Evolutionary conservation across 2,113 vertebrate species (phyloP).

Genomic region (Meriones unguiculatus): DNA sequence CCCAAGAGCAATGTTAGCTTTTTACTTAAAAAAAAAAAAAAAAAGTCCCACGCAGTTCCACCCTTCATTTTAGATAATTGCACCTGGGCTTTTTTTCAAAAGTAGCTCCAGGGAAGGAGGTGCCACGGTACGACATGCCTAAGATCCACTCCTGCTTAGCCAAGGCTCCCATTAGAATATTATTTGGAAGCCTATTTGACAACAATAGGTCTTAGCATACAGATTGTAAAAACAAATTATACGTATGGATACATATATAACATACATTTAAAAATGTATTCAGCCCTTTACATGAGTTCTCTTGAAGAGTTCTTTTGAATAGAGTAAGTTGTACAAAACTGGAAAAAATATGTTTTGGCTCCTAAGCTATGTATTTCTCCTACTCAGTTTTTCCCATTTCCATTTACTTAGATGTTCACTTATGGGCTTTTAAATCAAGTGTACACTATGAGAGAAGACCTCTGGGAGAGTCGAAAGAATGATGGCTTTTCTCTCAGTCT

Average conservation of each 20-base stretch:
- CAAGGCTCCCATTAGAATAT: background rate
- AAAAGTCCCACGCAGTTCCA: background rate
- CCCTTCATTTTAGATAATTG: constrained; percentile 26
- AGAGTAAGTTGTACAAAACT: constrained; percentile 1
- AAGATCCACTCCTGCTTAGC: background rate
- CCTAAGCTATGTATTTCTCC: background rate
- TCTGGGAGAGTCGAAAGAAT: background rate
- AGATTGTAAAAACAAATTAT: background rate
- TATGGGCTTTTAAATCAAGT: background rate
- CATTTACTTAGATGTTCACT: background rate
- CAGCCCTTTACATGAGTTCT: background rate
- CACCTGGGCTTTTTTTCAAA: background rate
- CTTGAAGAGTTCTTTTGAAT: background rate
- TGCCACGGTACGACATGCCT: background rate
- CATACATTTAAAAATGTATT: background rate
- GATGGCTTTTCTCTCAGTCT: background rate
- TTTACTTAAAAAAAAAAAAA: constrained; percentile 48
- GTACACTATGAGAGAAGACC: background rate
- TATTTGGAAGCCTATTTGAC: constrained; percentile 19
- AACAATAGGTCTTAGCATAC: background rate
- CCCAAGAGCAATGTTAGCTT: background rate
- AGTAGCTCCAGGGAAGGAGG: background rate
- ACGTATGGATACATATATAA: background rate
- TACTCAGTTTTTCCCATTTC: background rate
- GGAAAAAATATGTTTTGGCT: background rate